Base-by-base conservation (phyloP, 2,797 vertebrate genomes). In the Crax fasciolata region DNA sequence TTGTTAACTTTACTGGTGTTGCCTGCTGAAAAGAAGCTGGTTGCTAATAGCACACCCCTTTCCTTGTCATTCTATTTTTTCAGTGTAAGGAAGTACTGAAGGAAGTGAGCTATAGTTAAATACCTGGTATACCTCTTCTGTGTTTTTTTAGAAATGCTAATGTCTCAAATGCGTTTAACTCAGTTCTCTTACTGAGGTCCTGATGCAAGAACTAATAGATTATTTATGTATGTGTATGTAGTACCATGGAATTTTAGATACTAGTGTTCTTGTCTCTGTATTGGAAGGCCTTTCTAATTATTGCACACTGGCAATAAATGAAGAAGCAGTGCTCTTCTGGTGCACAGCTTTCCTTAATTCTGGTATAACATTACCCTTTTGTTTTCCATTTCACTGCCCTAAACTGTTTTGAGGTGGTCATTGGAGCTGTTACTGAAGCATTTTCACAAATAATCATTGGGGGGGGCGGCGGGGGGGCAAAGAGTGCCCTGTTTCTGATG, bases 361-460 rank as follows among this genome's bases (percentile, higher is more conserved):
- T 44, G 10, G 2, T 78, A 17, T 51, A 72, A 46, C 14, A n/a
- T n/a, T 17, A 62, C 94, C 24, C 15, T 63, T 96, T 91, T 89
- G 28, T 83, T 90, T 95, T 94, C 25, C 28, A 18, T 89, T 90
- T 90, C 46, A 62, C 14, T 85, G 58, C 18, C 28, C 46, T 92
- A 51, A 87, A 58, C 41, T 39, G 15, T 35, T 55, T 55, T 41
- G 46, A 87, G 25, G 13, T 77, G 61, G 39, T 72, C 49, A 51
- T 1, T 78, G 65, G 16, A 92, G 38, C 43, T 87, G n/a, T 89
- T 83, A 91, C 38, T 44, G 44, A 72, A 87, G 32, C 11, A 2
- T 87, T 90, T 89, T 92, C 68, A 94, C 41, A 87, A 90, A 85
- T 75, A 44, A 63, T 76, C 55, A 30, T 71, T 38, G 82, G 77